A percentile compares a stretch with the other conserved stretches of the same genome.
Evolutionary conservation across 2,797 vertebrate species (phyloP).

Genomic region (Acanthurus tractus): DNA sequence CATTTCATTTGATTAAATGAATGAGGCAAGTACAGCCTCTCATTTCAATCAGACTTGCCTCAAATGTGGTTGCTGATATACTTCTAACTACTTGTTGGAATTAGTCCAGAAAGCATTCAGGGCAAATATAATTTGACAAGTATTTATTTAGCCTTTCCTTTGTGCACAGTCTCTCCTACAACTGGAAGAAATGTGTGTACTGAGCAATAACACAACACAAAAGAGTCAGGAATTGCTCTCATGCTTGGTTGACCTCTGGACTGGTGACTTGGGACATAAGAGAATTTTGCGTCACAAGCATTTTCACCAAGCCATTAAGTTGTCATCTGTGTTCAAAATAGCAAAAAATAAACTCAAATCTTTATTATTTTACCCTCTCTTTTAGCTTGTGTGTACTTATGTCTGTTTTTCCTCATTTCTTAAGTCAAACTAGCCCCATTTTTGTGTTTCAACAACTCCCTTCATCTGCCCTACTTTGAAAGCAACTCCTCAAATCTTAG

Average conservation of each 20-base stretch:
- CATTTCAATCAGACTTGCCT: constrained; percentile 37
- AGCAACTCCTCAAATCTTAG: constrained; percentile 28
- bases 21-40: constrained; percentile 29
- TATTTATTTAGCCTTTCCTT: constrained; percentile 12
- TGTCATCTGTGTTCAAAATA: background rate
- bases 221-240: background rate
- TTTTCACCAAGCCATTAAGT: background rate
- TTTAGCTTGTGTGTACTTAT: background rate
- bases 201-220: background rate
- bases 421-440: background rate
- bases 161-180: background rate
- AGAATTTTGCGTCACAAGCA: background rate
- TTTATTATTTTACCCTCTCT: constrained; percentile 1
- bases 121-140: background rate
- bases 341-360: background rate
- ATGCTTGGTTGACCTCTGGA: background rate
- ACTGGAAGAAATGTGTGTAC: background rate
- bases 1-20: constrained; percentile 38
- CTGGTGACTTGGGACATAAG: background rate
- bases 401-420: background rate
- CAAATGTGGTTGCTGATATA: background rate
- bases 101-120: background rate
- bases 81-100: background rate
- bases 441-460: constrained; percentile 26
- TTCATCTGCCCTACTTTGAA: constrained; percentile 29